phyloP scores from a whole-genome alignment of 2,113 vertebrate species.

The Sminthopsis crassicaudata region DNA sequence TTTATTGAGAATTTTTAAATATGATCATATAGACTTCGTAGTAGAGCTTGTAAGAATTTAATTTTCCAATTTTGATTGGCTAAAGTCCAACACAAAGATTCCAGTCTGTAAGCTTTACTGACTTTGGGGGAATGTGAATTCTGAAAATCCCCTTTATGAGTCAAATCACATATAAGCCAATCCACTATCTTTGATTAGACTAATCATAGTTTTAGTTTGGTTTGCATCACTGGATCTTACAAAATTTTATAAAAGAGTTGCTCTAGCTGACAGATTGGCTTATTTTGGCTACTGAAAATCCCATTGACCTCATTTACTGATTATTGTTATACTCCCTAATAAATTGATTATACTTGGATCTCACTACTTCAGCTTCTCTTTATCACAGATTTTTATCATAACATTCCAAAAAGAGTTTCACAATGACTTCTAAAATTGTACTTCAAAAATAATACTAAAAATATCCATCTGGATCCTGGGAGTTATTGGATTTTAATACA shows the following conservation, averaged over 20 bases:
- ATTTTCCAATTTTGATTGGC: too few relatives aligned
- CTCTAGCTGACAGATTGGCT: neutral
- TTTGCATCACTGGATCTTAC: neutral
- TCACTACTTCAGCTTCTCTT: neutral
- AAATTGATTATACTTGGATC: neutral
- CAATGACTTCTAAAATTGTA: slow-evolving; percentile 67
- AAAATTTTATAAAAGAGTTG: neutral
- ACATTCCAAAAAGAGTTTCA: slow-evolving; percentile 66
- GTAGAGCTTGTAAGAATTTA: neutral
- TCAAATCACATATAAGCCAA: neutral
- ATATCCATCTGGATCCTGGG: slow-evolving; percentile 68
- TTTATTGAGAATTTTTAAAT: neutral
- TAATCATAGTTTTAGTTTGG: neutral
- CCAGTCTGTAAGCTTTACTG: neutral
- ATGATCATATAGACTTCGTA: neutral
- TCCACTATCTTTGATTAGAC: neutral
- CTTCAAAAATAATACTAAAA: slow-evolving; percentile 70
- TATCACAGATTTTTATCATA: neutral
- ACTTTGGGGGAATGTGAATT: neutral
- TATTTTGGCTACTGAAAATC: neutral
- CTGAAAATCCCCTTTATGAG: too few relatives aligned
- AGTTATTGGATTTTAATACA: slow-evolving; percentile 72
- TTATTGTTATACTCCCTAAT: neutral
- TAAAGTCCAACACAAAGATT: too few relatives aligned
- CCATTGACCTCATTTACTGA: neutral